Evolutionary conservation across 2,888 invertebrate species (phyloP), one percentile per base, ranked within the genome.

Genomic region (Hirtodrosophila duncani): DNA sequence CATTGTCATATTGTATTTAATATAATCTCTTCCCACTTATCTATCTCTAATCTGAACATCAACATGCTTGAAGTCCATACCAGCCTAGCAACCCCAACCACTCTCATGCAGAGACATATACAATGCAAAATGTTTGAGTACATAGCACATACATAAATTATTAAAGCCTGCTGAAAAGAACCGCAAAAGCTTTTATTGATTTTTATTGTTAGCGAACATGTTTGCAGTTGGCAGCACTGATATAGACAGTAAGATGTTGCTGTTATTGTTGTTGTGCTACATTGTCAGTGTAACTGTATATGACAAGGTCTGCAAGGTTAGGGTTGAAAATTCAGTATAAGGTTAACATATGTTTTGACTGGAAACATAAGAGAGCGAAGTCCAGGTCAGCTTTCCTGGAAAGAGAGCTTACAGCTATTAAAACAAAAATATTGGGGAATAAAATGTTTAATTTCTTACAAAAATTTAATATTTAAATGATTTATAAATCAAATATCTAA

Each of bases 291-390:
- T 23, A 20, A 36, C 37, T 37, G 26, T 23, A 20, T 39, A 24
- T 45, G 45, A 41, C 56, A 69, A 72, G 78, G 57, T 53, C 52
- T 39, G 60, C 75, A 81, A 78, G 78, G 75, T 75, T 72, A 74
- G 64, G 81, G 67, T 81, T 81, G 74, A 74, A 72, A 63, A 5
- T 20, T 26, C 33, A 31, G 44, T 49, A 53, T 49, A 51, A 53
- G 60, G 37, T 46, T 42, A 43, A 67, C 75, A 75, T 74, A 74
- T 75, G 75, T 55, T n/a, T n/a, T 74, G 18, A 9, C 55, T 49
- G 77, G 37, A 53, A 53, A 24, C n/a, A n/a, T n/a, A n/a, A 8
- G 29, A 23, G 51, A 42, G 37, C 6, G 14, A 17, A 30, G n/a
- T n/a, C n/a, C n/a, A n/a, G n/a, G n/a, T n/a, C n/a, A 53, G 56